A percentile compares a stretch with the other conserved stretches of the same genome.
These are phyloP conservation scores for Anagrus nilaparvatae DNA, from an alignment of 1,140 invertebrate genomes.

Conservation along the genomic window DNA sequence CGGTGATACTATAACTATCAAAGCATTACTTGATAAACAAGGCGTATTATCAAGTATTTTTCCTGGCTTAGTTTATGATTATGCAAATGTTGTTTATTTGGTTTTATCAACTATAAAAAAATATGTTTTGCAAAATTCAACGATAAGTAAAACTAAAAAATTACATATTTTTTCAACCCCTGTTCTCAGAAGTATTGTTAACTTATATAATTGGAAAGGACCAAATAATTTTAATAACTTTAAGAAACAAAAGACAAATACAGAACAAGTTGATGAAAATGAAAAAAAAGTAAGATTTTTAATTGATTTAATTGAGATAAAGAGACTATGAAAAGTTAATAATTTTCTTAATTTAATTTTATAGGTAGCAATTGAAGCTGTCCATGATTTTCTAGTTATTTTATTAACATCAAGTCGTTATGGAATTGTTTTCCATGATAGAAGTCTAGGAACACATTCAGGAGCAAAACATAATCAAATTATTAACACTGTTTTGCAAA, in stretches of 20 bases:
- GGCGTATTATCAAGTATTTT: conserved; percentile 54
- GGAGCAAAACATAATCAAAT: conserved; percentile 51
- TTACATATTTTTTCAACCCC: conserved; percentile 58
- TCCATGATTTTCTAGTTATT: conserved; percentile 55
- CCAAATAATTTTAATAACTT: conserved; percentile 41
- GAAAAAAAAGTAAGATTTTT: conserved; percentile 40
- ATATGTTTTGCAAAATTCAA: conserved; percentile 54
- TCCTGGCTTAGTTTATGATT: conserved; percentile 56
- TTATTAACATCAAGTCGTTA: conserved; percentile 59
- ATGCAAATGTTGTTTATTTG: conserved; percentile 50
- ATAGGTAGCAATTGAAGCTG: conserved; percentile 41
- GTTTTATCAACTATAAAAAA: conserved; percentile 57
- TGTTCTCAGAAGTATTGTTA: conserved; percentile 53
- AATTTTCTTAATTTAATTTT: conserved; percentile 9
- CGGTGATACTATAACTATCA: conserved; percentile 51
- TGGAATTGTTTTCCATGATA: conserved; percentile 58
- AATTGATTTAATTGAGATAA: conserved; percentile 3
- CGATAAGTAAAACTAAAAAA: conserved; percentile 62
- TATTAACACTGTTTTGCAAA: conserved; percentile 51
- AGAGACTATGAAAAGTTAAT: not conserved
- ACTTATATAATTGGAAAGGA: conserved; percentile 67
- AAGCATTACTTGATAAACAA: conserved; percentile 57
- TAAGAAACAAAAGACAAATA: conserved; percentile 21
- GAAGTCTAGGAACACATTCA: conserved; percentile 43
- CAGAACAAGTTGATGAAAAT: conserved; percentile 31